These are phyloP conservation scores for Microcebus tavaratra DNA, from an alignment of 2,113 vertebrate genomes.

Conservation along the genomic window DNA sequence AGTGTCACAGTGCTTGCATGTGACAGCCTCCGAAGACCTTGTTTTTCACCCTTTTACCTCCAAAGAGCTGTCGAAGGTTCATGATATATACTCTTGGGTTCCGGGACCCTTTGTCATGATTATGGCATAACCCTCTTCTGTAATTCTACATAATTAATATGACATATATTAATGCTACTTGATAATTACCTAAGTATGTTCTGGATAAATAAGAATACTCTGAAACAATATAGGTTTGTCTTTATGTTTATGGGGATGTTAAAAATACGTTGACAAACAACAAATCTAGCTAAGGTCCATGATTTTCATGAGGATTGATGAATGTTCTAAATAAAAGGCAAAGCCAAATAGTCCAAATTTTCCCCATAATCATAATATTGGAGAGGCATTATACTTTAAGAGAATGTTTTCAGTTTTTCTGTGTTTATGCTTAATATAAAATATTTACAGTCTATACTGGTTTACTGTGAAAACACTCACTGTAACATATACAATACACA, in stretches of 20 bases:
- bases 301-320: neutral
- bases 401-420: neutral
- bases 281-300: neutral
- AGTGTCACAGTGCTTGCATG: neutral
- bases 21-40: neutral
- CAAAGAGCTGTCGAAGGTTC: neutral
- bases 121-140: neutral
- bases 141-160: neutral
- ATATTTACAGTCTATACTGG: neutral
- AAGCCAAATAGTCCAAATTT: neutral
- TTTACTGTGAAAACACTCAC: neutral
- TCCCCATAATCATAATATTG: neutral
- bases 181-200: neutral
- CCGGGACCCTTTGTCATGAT: neutral
- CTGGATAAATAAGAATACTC: conserved; percentile 2
- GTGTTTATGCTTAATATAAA: conserved; percentile 6
- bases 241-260: neutral
- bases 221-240: neutral
- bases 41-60: neutral
- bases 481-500: neutral
- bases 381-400: neutral
- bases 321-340: conserved; percentile 3
- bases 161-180: neutral
- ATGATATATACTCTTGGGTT: neutral
- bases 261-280: neutral